phyloP scores from a whole-genome alignment of 2,113 vertebrate genomes.

The Microcebus jonahi region DNA sequence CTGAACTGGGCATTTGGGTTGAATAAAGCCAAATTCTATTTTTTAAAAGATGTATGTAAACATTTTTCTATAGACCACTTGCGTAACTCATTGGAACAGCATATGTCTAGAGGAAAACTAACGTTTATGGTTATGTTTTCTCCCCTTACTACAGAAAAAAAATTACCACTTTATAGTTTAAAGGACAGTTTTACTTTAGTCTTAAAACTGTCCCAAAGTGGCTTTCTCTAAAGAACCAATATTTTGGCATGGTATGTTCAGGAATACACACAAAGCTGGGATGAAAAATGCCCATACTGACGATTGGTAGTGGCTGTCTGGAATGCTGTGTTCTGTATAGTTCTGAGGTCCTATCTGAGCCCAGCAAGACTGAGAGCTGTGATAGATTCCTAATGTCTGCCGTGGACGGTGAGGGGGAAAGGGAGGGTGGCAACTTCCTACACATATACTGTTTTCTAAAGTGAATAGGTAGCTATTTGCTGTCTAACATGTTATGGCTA shows the following conservation, averaged over 20 bases:
- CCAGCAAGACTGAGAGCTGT: neutral
- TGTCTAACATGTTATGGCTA: neutral
- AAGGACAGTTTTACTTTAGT: conserved; percentile 30
- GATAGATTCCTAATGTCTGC: neutral
- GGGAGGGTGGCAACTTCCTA: neutral
- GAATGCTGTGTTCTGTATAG: neutral
- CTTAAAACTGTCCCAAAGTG: neutral
- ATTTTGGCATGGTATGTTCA: neutral
- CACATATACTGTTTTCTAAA: neutral
- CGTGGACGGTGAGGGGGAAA: neutral
- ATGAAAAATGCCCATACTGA: neutral
- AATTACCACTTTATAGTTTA: neutral
- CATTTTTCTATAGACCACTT: neutral
- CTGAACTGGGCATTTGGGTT: conserved; percentile 60
- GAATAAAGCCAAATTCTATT: conserved; percentile 66
- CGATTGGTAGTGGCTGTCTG: neutral
- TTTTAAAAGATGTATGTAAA: conserved; percentile 47
- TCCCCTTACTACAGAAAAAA: neutral
- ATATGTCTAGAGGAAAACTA: conserved; percentile 28
- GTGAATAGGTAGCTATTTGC: neutral
- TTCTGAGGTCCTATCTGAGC: neutral
- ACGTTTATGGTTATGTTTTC: conserved; percentile 28
- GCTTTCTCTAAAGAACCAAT: conserved; percentile 21
- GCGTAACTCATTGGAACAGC: neutral
- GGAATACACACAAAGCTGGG: neutral